phyloP scores from a whole-genome alignment of 2,113 vertebrate genomes.

The Dipodomys merriami region DNA sequence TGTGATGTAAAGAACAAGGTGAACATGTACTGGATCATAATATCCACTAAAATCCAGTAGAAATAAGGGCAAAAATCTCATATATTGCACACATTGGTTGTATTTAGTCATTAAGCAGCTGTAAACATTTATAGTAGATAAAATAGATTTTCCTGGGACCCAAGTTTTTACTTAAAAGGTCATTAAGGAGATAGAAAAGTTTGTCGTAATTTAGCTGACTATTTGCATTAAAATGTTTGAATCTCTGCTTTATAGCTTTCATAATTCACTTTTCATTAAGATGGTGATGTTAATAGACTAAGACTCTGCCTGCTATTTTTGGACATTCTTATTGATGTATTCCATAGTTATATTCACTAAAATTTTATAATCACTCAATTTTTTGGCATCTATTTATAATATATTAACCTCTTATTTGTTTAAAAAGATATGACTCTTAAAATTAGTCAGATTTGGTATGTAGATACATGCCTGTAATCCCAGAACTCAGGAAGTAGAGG shows the following conservation, averaged over 20 bases:
- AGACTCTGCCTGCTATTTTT: constrained; percentile 13
- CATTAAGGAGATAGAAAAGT: not conserved
- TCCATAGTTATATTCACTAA: not conserved
- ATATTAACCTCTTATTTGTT: constrained; percentile 18
- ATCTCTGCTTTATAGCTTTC: constrained; percentile 4
- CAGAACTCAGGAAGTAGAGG: not conserved
- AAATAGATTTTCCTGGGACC: not conserved
- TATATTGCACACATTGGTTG: not conserved
- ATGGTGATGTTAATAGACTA: constrained; percentile 7
- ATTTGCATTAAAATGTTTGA: not conserved
- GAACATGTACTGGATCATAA: constrained; percentile 1
- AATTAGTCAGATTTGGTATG: not conserved
- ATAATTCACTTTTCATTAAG: constrained; percentile 23
- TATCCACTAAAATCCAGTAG: constrained; percentile 12
- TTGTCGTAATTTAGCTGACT: constrained; percentile 26
- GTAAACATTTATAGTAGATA: not conserved
- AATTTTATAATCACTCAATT: not conserved
- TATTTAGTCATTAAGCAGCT: not conserved
- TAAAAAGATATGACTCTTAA: not conserved
- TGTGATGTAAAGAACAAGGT: not conserved
- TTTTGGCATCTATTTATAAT: not conserved
- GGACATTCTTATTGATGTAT: not conserved
- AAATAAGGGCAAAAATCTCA: not conserved
- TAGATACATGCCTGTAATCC: not conserved
- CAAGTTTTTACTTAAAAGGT: not conserved